Base-by-base conservation (phyloP, 2,113 vertebrate genomes). In the Todiramphus chloris region DNA sequence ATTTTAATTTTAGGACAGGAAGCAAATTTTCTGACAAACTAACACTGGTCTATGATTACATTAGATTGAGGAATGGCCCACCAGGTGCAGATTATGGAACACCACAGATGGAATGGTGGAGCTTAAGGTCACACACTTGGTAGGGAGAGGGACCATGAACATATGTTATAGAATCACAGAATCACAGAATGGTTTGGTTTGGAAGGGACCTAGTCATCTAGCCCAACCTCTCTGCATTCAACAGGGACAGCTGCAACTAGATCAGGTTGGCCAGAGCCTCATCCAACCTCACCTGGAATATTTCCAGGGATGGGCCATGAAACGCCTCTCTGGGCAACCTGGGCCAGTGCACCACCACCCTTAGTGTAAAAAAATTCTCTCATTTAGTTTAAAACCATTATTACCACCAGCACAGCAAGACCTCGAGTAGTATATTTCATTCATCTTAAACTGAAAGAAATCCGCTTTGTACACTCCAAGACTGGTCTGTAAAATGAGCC, bases 1-100 rank as follows among this genome's bases (percentile, higher is more conserved):
- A 56, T 76, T 68, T 95, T 55, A 11, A 56, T 78, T 80, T 74
- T 74, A 68, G 33, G 53, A 72, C 31, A 48, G 62, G 77, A 91
- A 83, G 30, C 19, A 73, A 53, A 13, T 79, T 80, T 90, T 46
- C n/a, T 89, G 35, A 46, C 51, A 83, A 94, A 87, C 4, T 78
- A 41, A 64, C 30, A 44, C 11, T 7, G 5, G 11, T 30, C 11
- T 55, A 10, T 0, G 0, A 31, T 59, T 50, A 48, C 9, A 25
- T 28, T 25, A 27, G 31, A 30, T 20, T 44, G 28, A 11, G 72
- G 37, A 4, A 9, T 24, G 33, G 39, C 15, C 48, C 75, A 27
- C 20, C 4, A 69, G 62, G 19, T 75, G n/a, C 33, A 35, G 16
- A 43, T 16, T 43, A 35, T 41, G 27, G 18, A 74, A 20, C 6